Conservation (phyloP, 2,113 vertebrate genomes). For the Columba janthina region DNA sequence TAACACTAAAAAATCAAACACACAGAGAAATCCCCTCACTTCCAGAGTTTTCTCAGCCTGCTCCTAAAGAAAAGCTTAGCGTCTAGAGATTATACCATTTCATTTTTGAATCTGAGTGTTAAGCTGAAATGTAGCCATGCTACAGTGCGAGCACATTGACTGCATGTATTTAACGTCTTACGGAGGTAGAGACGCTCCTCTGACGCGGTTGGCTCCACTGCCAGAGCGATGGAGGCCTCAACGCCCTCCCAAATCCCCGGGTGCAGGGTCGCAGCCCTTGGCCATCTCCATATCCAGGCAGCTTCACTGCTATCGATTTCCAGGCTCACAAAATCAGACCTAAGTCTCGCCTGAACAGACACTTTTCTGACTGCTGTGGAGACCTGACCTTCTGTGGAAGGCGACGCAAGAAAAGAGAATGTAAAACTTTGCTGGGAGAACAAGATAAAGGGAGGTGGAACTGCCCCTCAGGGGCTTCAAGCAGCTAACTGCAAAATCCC, state of each 20-base stretch:
- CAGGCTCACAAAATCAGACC: background rate
- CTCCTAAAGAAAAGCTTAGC: background rate
- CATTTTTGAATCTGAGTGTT: background rate
- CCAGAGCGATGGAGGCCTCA: background rate
- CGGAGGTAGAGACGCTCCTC: background rate
- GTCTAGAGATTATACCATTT: background rate
- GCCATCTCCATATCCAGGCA: background rate
- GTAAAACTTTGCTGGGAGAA: background rate
- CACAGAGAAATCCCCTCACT: background rate
- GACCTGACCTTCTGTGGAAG: background rate
- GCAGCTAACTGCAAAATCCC: background rate
- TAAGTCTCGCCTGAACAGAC: background rate
- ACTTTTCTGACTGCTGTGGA: background rate
- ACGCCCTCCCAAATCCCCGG: background rate
- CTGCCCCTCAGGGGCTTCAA: background rate
- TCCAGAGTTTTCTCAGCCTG: background rate
- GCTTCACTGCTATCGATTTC: background rate
- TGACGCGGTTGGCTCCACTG: background rate
- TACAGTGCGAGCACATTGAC: fast-evolving
- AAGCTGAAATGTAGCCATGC: background rate
- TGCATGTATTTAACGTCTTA: background rate
- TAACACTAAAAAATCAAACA: background rate
- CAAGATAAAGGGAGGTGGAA: background rate
- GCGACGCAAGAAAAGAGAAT: background rate
- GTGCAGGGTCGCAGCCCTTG: background rate